Percentiles rank a stretch among this genome's conserved stretches.
Conservation (phyloP, 2,797 vertebrate genomes). For the Esox lucius region DNA sequence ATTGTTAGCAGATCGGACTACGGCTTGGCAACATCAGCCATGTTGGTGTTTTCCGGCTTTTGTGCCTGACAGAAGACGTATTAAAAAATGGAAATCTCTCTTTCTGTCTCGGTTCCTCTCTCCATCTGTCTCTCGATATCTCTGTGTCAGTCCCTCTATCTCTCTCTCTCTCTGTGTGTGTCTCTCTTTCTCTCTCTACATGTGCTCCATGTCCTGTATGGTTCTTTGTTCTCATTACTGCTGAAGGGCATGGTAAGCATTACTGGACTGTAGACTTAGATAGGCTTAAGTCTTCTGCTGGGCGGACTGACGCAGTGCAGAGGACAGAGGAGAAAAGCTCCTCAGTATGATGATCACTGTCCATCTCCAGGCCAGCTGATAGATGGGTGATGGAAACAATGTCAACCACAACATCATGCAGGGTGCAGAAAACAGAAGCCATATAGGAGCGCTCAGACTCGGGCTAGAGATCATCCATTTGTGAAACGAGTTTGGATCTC, state of each 20-base stretch:
- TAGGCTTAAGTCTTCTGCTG: conserved; percentile 13
- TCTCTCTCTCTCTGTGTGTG: neutral
- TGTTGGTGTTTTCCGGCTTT: conserved; percentile 4
- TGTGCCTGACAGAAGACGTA: neutral
- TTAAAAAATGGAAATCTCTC: neutral
- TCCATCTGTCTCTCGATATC: no score
- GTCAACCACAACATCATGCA: no score
- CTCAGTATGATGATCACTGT: conserved; percentile 27
- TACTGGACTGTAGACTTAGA: conserved; percentile 12
- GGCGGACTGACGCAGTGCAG: conserved; percentile 1
- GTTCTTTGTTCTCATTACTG: neutral
- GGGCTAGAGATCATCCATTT: neutral
- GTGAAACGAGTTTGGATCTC: neutral
- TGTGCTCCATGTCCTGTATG: neutral
- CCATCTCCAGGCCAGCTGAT: neutral
- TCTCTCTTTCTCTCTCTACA: neutral
- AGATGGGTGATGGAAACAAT: neutral
- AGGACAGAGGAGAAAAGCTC: conserved; percentile 8
- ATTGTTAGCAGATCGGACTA: conserved; percentile 32
- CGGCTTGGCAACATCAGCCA: conserved; percentile 20
- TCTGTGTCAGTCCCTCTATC: neutral
- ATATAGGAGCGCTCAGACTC: neutral
- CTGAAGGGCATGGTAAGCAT: conserved; percentile 22
- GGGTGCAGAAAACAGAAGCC: no score
- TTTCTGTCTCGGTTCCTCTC: neutral